Base-by-base conservation (phyloP, 2,888 invertebrate species). In the Ormyrus rosae region DNA sequence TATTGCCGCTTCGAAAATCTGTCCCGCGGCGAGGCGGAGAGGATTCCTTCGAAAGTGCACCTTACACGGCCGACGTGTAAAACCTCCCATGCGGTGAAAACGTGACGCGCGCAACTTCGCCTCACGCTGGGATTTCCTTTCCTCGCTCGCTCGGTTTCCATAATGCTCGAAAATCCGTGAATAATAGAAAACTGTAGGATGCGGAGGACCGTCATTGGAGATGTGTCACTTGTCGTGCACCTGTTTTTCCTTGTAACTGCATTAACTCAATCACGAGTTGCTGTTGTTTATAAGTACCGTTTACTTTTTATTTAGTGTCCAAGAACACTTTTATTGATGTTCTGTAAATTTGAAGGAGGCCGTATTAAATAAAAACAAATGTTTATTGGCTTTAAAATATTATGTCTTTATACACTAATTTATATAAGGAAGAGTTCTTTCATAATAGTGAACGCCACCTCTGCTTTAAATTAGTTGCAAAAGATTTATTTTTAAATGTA, bases 1-100 rank as follows among this genome's bases (percentile, higher is more conserved):
- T 83, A 82, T 77, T 71, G 63, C 53, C 84, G 83, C 84, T 69
- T 55, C 64, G 83, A 85, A 84, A 83, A 81, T 68, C 70, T 76
- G 78, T 56, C 74, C 80, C 45, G 11, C 50, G 64, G 60, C 72
- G 60, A 64, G 60, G 65, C 46, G 48, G 4, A 19, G 67, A 61
- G 11, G 60, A 74, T 78, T 81, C 74, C 72, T 71, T 71, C 51
- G 11, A 77, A 67, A 70, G 34, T 67, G 72, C 53, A 46, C 56
- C n/a, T 11, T 75, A 10, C 45, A 51, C 53, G 45, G 45, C 68
- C 78, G 71, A 45, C 64, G 53, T 67, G 61, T 74, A 64, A 75
- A 78, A 79, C 64, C 63, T 80, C 60, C 50, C 70, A 55, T 74
- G 5, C n/a, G 46, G 13, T 34, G 45, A 13, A 45, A 45, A 34